Evolutionary conservation across 2,797 vertebrate species (phyloP), one percentile per base, ranked within the genome.

Genomic region (Peromyscus melanophrys): DNA sequence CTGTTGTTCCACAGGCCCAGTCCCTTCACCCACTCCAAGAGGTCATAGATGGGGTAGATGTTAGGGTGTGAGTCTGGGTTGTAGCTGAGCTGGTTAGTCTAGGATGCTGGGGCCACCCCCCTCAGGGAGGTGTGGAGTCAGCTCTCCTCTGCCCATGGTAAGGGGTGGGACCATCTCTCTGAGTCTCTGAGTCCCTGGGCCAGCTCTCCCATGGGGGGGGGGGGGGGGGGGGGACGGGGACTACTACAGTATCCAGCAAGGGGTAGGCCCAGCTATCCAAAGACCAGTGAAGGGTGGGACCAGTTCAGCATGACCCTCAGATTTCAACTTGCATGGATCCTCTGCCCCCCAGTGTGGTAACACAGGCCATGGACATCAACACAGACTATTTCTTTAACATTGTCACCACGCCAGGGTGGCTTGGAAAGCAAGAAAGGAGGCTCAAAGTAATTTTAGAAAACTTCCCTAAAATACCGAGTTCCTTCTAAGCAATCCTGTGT

Each of bases 51-150:
- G 34, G n/a, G 69, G 19, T 73, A 73, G 19, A 73, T 37, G n/a
- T 23, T 73, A 37, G n/a, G n/a, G n/a, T 71, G 69, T 23, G 19
- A 8, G 8, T 71, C 69, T 71, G 17, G n/a, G n/a, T 71, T 17
- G n/a, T 71, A 73, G n/a, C n/a, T 73, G 69, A 73, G 69, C n/a
- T 71, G 69, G n/a, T 73, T 73, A 71, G 34, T 71, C 67, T 19
- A 19, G 19, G n/a, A 1, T 1, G 0, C n/a, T 37, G n/a, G 69
- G 67, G n/a, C n/a, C 4, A 13, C 19, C 3, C 69, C 19, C n/a
- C 19, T 71, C 23, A 73, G 19, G 69, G 21, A 73, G 19, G 69
- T 73, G 7, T 40, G 37, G 69, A 23, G 19, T 8, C n/a, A 40
- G 21, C 37, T 73, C 69, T 73, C 69, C 69, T 21, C 5, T 40